Base-by-base conservation (phyloP, 2,113 vertebrate genomes). In the Trinectes maculatus region DNA sequence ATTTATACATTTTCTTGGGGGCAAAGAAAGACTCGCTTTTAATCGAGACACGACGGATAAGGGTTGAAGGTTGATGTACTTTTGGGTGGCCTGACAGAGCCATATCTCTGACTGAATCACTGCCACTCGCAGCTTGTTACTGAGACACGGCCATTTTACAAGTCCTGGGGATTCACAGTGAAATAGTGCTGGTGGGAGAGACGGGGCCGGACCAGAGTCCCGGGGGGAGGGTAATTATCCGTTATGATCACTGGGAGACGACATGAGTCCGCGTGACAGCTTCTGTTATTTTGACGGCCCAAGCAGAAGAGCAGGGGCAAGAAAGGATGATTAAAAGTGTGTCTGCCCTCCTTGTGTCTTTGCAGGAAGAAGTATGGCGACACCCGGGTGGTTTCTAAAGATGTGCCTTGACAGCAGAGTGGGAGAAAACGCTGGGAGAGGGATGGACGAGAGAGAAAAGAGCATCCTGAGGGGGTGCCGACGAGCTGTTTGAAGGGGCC, bases 191-290 rank as follows among this genome's bases (percentile, higher is more conserved):
- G 74, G 74, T 74, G 81, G 86, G 82, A 84, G 77, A 83, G 76
- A 76, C 56, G 70, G 62, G 74, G 85, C 73, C 34, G 59, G 77
- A 81, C 75, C 31, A 60, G 75, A 71, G 74, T 87, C 89, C 82
- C 68, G 7, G 82, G 74, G 84, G 86, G 61, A 77, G 79, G 78
- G 87, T 92, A 90, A 93, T 93, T 93, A 91, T 90, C 90, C 85
- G 68, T 92, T 90, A 91, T 91, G 92, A 93, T 92, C 90, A 90
- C 86, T 75, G 71, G 79, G 82, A 87, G 86, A 87, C 77, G 86
- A 91, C 90, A 85, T 87, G 84, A 82, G 83, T 46, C 80, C 56
- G 79, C 58, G 74, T 90, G 89, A 91, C 88, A 89, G 90, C 87
- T 84, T 89, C 81, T 86, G 89, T 91, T 92, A 89, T 87, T 90